phyloP scores from a whole-genome alignment of 2,113 vertebrate species.

The Paracanthobrama guichenoti region DNA sequence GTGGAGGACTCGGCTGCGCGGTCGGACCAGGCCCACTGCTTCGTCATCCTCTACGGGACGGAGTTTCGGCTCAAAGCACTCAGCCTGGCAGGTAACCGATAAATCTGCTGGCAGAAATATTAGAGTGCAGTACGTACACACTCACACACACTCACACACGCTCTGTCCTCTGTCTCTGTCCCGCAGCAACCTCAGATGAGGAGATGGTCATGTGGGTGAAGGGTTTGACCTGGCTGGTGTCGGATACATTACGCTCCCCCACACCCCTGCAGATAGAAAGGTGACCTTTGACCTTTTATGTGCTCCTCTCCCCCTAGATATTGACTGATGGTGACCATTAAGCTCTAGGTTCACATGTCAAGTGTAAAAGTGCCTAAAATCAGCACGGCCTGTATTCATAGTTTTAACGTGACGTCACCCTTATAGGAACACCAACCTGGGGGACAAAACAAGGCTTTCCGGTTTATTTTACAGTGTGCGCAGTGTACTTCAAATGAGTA shows the following conservation, averaged over 20 bases:
- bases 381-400: too few species aligned
- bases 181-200: constrained; percentile 90
- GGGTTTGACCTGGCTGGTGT: constrained; percentile 91
- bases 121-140: not conserved
- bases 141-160: not conserved
- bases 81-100: constrained; percentile 87
- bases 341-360: not conserved
- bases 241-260: constrained; percentile 87
- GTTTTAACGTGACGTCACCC: too few species aligned
- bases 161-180: not conserved
- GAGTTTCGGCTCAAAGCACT: constrained; percentile 96
- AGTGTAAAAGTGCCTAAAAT: too few species aligned
- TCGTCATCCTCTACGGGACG: constrained; percentile 92
- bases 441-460: not conserved
- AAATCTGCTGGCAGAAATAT: not conserved
- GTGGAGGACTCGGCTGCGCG: constrained; percentile 88
- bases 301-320: not conserved
- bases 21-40: constrained; percentile 87
- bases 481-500: too few species aligned
- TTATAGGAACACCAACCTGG: not conserved
- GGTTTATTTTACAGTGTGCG: too few species aligned
- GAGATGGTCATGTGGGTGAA: constrained; percentile 99
- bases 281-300: constrained; percentile 62
- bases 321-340: not conserved
- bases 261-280: constrained; percentile 96